phyloP scores from a whole-genome alignment of 2,888 invertebrate species.

The Dendrolimus pini region DNA sequence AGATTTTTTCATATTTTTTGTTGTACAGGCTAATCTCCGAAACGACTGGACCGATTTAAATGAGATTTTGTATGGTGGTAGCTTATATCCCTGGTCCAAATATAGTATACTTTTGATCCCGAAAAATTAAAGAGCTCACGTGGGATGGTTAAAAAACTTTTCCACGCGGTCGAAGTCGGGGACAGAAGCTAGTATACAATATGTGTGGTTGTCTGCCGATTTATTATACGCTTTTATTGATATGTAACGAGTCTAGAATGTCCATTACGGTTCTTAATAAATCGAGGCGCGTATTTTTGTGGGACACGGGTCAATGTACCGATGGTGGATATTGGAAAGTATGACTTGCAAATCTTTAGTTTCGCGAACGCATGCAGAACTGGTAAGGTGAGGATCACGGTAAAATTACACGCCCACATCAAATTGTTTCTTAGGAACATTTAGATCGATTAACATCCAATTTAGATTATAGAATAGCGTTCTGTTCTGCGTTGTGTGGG shows the following conservation, averaged over 20 bases:
- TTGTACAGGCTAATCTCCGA: too few relatives aligned
- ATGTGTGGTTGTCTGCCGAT: too few relatives aligned
- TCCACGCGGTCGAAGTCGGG: too few relatives aligned
- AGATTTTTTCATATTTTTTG: too few relatives aligned
- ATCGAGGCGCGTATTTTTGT: constrained; percentile 3
- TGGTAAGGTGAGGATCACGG: background rate
- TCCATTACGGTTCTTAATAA: constrained; percentile 11
- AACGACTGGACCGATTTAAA: too few relatives aligned
- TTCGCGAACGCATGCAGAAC: background rate
- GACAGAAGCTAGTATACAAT: too few relatives aligned
- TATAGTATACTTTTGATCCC: too few relatives aligned
- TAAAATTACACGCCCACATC: constrained; percentile 16
- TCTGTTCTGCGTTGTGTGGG: too few relatives aligned
- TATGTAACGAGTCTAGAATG: background rate
- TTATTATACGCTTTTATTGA: background rate
- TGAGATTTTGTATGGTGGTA: too few relatives aligned
- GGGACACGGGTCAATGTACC: constrained; percentile 14
- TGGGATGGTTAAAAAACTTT: too few relatives aligned
- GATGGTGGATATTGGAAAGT: constrained; percentile 10
- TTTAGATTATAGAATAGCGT: constrained; percentile 47
- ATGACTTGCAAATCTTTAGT: constrained; percentile 2
- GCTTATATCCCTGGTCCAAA: too few relatives aligned
- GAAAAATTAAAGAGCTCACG: too few relatives aligned
- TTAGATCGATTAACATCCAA: constrained; percentile 42
- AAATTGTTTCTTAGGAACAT: constrained; percentile 62